Evolutionary conservation across 2,797 vertebrate genomes (phyloP), one percentile per base, ranked within the genome.

Genomic region (Epinephelus coioides): DNA sequence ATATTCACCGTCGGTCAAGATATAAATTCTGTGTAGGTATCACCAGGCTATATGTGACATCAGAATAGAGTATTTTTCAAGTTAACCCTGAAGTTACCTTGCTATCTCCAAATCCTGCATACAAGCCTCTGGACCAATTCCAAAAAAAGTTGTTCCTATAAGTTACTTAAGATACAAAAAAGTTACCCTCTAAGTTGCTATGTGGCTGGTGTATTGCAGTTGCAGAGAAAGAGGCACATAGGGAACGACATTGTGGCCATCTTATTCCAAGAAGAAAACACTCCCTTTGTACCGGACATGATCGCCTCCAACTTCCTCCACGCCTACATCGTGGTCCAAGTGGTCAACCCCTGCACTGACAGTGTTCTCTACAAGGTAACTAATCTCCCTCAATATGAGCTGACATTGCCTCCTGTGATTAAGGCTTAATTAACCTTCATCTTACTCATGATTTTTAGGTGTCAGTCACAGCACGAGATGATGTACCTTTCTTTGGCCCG

Each of bases 281-380:
- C 97, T 0, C 98, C 98, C 3, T 99, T 99, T 7, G 98, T 99
- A 18, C 98, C 98, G 0, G 98, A 99, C 93, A 99, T 99, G 98
- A 98, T 99, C 0, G 97, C 97, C 3, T 99, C 98, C 88, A 99
- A 99, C 93, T 99, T 99, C 86, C 95, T 99, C 19, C 98, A 99
- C 0, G 97, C 96, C 78, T 99, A 99, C 3, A 84, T 99, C 11
- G 98, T 99, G 77, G 97, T 99, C 66, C 98, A 99, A 91, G 97
- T 96, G 21, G 96, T 97, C 87, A 95, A 94, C 49, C 86, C 96
- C 0, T 94, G 95, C 79, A 77, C 95, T 0, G 94, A 96, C 13
- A 95, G 96, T 18, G 95, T 97, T 54, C 90, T 97, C 69, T 99
- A 99, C 88, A 99, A 98, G 97, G 98, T 99, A 85, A 82, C 6